Evolutionary conservation across 1,140 invertebrate species (phyloP).

Genomic region (Globodera ellingtonae): DNA sequence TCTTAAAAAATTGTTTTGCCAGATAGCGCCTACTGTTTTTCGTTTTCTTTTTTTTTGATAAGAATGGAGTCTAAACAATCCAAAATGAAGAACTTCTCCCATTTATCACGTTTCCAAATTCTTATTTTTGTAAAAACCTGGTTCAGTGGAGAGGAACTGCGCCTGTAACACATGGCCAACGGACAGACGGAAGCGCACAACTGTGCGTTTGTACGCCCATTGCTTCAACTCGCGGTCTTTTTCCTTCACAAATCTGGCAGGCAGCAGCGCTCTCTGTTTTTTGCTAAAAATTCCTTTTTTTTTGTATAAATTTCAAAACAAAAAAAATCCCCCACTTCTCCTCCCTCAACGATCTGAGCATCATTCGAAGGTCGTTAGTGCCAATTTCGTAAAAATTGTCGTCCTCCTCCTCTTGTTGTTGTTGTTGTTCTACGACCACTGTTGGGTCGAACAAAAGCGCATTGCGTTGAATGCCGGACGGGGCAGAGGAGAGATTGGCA

Average conservation of each 20-base stretch:
- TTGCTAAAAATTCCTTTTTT: background rate
- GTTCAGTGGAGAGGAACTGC: conserved; percentile 2
- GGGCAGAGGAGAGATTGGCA: no score
- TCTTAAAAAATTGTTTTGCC: no score
- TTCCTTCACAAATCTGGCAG: background rate
- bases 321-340: background rate
- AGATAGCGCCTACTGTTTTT: no score
- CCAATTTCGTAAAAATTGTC: background rate
- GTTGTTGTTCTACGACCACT: background rate
- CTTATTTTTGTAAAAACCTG: background rate
- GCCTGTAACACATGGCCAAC: background rate
- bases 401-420: background rate
- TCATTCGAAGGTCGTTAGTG: background rate
- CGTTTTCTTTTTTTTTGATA: no score
- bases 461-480: background rate
- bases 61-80: no score
- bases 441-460: background rate
- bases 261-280: no score
- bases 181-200: background rate
- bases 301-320: no score
- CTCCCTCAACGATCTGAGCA: background rate
- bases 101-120: no score
- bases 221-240: background rate
- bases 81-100: no score
- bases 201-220: background rate